Conservation (phyloP, 2,888 invertebrate species). For the Tyria jacobaeae region DNA sequence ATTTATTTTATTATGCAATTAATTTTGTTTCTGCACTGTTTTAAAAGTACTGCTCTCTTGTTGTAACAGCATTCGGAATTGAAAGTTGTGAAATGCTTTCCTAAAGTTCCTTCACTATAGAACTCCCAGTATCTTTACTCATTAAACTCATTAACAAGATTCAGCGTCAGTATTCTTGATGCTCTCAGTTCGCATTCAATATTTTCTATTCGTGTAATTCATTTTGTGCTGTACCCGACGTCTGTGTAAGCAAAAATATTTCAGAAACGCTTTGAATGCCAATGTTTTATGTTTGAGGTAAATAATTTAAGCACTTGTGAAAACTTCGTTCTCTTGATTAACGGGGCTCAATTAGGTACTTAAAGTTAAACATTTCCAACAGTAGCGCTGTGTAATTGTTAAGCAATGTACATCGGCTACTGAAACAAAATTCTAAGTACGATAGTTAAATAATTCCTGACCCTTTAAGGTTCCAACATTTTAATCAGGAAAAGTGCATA, state of each 20-base stretch:
- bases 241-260: slow-evolving; percentile 81
- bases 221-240: slow-evolving; percentile 71
- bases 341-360: slow-evolving; percentile 80
- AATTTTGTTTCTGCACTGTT: slow-evolving; percentile 63
- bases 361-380: slow-evolving; percentile 77
- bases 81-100: slow-evolving; percentile 76
- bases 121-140: slow-evolving; percentile 76
- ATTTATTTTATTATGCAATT: slow-evolving; percentile 71
- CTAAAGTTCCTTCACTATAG: slow-evolving; percentile 68
- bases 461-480: slow-evolving; percentile 53
- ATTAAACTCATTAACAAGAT: slow-evolving; percentile 83
- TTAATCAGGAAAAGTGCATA: slow-evolving; percentile 76
- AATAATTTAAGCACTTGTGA: slow-evolving; percentile 83
- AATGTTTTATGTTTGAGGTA: slow-evolving; percentile 83
- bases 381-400: slow-evolving; percentile 73
- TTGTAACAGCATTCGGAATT: slow-evolving; percentile 72
- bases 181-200: slow-evolving; percentile 75
- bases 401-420: slow-evolving; percentile 60
- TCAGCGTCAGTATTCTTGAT: slow-evolving; percentile 80
- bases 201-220: slow-evolving; percentile 78
- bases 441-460: slow-evolving; percentile 44
- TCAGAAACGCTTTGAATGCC: slow-evolving; percentile 79
- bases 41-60: slow-evolving; percentile 51
- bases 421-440: slow-evolving; percentile 53
- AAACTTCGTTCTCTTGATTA: slow-evolving; percentile 83